Evolutionary conservation across 2,888 invertebrate genomes (phyloP).

Genomic region (Agrotis clavis): DNA sequence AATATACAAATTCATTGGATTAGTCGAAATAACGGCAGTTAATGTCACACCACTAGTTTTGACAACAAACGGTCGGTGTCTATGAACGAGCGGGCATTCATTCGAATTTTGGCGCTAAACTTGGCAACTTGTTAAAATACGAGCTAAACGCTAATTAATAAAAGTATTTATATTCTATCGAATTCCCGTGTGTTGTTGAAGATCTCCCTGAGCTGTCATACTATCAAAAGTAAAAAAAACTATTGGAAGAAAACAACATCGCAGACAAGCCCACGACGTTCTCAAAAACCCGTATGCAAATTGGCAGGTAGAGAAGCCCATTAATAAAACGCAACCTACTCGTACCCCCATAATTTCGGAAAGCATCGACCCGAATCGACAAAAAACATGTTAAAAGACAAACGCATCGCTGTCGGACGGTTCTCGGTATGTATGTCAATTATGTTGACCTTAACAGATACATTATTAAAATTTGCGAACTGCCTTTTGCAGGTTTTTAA

Average conservation of each 20-base stretch:
- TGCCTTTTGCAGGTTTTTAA: constrained; percentile 68
- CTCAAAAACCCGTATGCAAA: constrained; percentile 53
- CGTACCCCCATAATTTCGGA: constrained; percentile 60
- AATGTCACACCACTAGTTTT: too few relatives aligned
- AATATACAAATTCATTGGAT: neutral
- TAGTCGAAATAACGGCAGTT: too few relatives aligned
- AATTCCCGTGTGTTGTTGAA: too few relatives aligned
- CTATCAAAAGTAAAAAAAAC: constrained; percentile 1
- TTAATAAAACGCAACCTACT: constrained; percentile 63
- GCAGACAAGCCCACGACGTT: constrained; percentile 31
- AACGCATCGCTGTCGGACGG: constrained; percentile 63
- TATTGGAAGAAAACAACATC: constrained; percentile 2
- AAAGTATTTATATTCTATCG: too few relatives aligned
- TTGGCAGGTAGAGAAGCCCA: constrained; percentile 52
- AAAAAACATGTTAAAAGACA: constrained; percentile 57
- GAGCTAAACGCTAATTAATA: too few relatives aligned
- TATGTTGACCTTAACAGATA: constrained; percentile 70
- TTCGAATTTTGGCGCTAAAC: too few relatives aligned
- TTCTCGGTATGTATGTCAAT: constrained; percentile 73
- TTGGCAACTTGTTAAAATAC: too few relatives aligned
- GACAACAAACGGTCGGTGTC: too few relatives aligned
- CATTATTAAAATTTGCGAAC: constrained; percentile 67
- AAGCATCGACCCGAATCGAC: constrained; percentile 55
- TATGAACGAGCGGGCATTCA: too few relatives aligned
- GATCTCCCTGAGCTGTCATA: too few relatives aligned